Base-by-base conservation (phyloP, 2,113 vertebrate genomes). In the Mola mola region DNA sequence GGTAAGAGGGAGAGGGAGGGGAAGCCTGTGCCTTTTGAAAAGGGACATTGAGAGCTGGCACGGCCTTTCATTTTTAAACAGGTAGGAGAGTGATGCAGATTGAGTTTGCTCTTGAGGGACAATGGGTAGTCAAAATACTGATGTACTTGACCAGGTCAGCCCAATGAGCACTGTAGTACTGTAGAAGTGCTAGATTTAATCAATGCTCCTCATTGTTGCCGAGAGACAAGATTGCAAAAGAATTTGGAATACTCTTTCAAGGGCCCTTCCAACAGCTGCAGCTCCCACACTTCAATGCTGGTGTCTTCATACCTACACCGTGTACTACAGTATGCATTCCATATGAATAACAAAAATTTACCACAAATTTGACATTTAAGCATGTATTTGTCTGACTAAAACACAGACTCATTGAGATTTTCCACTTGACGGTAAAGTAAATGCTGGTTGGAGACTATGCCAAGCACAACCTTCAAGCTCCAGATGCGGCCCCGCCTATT, bases 201-300 rank as follows among this genome's bases (percentile, higher is more conserved):
- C 82, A 90, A 86, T 82, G 87, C 71, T 58, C 25, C 42, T 78
- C 90, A 84, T 91, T 91, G 89, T 93, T 77, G 72, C 63, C 52
- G 48, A 26, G 12, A 42, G 66, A 79, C 31, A n/a, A n/a, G 50
- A 85, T 80, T 71, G 85, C 73, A 85, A 80, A 88, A 87, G 80
- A 79, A 71, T 76, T 79, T 46, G 12, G 68, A 61, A 63, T 46
- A 20, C 46, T 43, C 64, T 81, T 78, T 84, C 33, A 48, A 50
- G 56, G 59, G 57, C 51, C 66, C 81, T 89, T 89, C 88, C 86
- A 85, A 89, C 84, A 75, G 11, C 22, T 19, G 44, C 0, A 12
- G 68, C 60, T 68, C 64, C 57, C 74, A 75, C 69, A 68, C 57
- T 52, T 1, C 44, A 13, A 26, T 11, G 49, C 67, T 40, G 47